Evolutionary conservation across 2,888 invertebrate genomes (phyloP), one percentile per base, ranked within the genome.

Genomic region (Galeopsomyia nigrocyanea): DNA sequence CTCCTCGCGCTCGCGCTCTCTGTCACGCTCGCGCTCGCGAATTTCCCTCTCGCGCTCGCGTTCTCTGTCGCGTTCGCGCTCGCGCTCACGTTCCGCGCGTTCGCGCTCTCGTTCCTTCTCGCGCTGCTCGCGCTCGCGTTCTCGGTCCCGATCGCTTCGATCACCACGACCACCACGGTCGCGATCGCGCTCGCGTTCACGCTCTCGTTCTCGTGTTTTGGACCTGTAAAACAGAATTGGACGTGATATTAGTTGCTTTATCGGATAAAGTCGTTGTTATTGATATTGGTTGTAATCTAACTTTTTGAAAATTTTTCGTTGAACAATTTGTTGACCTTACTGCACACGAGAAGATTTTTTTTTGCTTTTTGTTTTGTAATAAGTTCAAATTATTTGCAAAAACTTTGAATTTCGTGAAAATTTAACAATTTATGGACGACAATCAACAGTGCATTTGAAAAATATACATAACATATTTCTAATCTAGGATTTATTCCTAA

Each of bases 31-130:
- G 88, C 91, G 75, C 87, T 91, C 86, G 85, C 89, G 31, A 1
- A 46, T 31, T 0, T 49, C 39, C 87, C 89, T 84, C 87, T 92
- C 86, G 85, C 89, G 82, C 87, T 93, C 87, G 81, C 88, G 82
- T 87, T 92, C 87, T 82, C 90, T 81, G 87, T 89, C 88, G 85
- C 93, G 80, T 88, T 91, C 80, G 83, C 90, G 78, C 78, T 92
- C 93, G 1, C 88, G 82, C 56, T 88, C 88, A 7, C 85, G 82
- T 3, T 89, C 88, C 63, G 86, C 86, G 2, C 86, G 79, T 60
- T 88, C 88, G 13, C 87, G 81, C 71, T 88, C 88, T 3, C 81
- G 73, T 57, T 86, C 87, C 22, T 87, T 79, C 56, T 88, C 88
- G 21, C 87, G 79, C 73, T 88, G 79, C 17, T 88, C 76, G 21